A percentile compares a stretch with the other conserved stretches of the same genome.
Conservation (phyloP, 2,113 vertebrate genomes). For the Dasyprocta punctata region DNA sequence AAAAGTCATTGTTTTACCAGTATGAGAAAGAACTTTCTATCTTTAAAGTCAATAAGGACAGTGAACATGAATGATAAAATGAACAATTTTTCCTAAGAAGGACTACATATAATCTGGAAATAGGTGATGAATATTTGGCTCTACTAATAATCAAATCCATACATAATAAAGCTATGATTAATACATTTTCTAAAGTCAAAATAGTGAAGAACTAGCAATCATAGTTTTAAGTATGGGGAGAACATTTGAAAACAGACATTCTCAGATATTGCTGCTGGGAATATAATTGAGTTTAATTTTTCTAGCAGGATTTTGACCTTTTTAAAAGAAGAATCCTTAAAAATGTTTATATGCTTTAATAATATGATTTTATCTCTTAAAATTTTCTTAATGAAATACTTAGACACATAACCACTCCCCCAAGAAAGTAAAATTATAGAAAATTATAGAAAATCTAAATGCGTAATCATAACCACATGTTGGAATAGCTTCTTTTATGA, state of each 20-base stretch:
- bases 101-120: not conserved
- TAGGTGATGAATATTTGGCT: not conserved
- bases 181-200: constrained; percentile 21
- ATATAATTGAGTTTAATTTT: not conserved
- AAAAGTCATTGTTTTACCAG: not conserved
- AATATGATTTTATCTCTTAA: not conserved
- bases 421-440: not conserved
- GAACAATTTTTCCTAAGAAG: not conserved
- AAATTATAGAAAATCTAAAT: not conserved
- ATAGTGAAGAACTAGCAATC: not conserved
- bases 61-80: not conserved
- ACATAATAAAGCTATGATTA: not conserved
- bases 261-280: not conserved
- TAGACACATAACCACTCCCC: not conserved
- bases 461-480: not conserved
- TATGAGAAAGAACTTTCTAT: not conserved
- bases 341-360: not conserved
- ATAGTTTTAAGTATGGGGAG: not conserved
- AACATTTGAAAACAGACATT: not conserved
- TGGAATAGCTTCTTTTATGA: not conserved
- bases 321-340: not conserved
- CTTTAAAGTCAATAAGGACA: not conserved
- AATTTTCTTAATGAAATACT: not conserved
- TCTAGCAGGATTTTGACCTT: not conserved
- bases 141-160: not conserved